Conservation (phyloP, 2,797 vertebrate species). For the Pipistrellus pygmaeus region DNA sequence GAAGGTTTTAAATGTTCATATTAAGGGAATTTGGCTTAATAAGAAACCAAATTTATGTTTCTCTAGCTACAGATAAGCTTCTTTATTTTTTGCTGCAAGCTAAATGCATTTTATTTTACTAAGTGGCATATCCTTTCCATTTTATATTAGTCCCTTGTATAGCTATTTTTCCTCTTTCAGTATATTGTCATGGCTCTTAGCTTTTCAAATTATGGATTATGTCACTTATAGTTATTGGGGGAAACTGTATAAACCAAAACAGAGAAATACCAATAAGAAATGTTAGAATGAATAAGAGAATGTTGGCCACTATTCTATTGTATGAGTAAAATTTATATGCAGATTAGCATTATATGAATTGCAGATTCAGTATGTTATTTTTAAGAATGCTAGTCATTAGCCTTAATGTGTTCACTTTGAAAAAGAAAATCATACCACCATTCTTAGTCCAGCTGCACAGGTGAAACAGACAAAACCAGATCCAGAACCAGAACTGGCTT, state of each 20-base stretch:
- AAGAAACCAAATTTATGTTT: conserved; percentile 38
- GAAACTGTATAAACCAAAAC: neutral
- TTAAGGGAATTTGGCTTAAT: neutral
- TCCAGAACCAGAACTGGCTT: neutral
- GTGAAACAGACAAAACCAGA: neutral
- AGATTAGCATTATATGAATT: neutral
- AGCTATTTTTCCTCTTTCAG: conserved; percentile 14
- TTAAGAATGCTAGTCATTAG: neutral
- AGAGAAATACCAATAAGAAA: neutral
- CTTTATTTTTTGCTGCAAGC: neutral
- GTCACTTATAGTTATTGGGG: conserved; percentile 22
- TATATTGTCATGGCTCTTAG: neutral
- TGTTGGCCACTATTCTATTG: neutral
- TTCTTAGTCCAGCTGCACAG: neutral
- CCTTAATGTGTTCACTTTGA: conserved; percentile 12
- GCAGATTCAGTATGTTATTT: neutral
- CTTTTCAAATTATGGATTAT: conserved; percentile 49
- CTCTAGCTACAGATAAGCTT: neutral
- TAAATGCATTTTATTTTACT: conserved; percentile 48
- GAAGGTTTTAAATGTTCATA: conserved; percentile 7
- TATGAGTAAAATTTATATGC: neutral
- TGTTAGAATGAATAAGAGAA: neutral
- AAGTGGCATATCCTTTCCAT: neutral
- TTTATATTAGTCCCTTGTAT: conserved; percentile 17
- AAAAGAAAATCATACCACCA: neutral